A percentile compares a stretch with the other conserved stretches of the same genome.
Evolutionary conservation across 2,888 invertebrate species (phyloP).

Genomic region (Macroteleia sp.): DNA sequence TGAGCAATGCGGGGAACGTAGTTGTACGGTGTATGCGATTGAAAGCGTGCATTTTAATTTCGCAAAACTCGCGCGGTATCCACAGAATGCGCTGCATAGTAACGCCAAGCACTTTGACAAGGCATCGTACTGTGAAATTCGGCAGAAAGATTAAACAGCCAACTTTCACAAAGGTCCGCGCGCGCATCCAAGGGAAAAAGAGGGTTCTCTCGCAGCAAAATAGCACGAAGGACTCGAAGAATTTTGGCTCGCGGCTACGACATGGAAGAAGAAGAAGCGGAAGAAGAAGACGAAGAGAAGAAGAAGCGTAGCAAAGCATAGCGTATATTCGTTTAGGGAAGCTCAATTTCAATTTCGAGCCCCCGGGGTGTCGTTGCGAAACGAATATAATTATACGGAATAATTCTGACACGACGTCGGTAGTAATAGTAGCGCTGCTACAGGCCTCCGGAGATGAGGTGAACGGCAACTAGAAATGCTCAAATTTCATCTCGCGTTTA

Average conservation of each 20-base stretch:
- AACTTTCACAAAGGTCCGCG: conserved; percentile 56
- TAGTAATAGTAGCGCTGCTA: conserved; percentile 47
- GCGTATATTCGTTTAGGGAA: conserved; percentile 77
- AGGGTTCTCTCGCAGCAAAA: conserved; percentile 47
- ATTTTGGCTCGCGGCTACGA: conserved; percentile 77
- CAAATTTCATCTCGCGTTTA: conserved; percentile 49
- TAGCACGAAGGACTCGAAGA: conserved; percentile 64
- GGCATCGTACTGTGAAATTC: conserved; percentile 62
- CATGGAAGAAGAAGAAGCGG: conserved; percentile 51
- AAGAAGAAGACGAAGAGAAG: conserved; percentile 24
- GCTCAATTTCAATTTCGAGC: conserved; percentile 84
- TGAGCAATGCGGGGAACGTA: conserved; percentile 53
- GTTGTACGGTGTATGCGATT: conserved; percentile 46
- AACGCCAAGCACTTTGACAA: conserved; percentile 64
- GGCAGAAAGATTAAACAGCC: conserved; percentile 64
- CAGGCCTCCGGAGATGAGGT: conserved; percentile 58
- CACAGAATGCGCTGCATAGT: conserved; percentile 58
- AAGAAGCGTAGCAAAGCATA: conserved; percentile 60
- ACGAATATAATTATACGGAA: conserved; percentile 84
- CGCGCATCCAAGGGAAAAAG: conserved; percentile 47
- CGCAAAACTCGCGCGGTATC: conserved; percentile 62
- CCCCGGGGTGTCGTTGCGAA: conserved; percentile 83
- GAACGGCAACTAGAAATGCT: conserved; percentile 42
- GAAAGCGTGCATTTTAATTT: conserved; percentile 65
- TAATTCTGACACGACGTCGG: conserved; percentile 80